Base-by-base conservation (phyloP, 2,888 invertebrate genomes). In the Gymnocheta viridis region DNA sequence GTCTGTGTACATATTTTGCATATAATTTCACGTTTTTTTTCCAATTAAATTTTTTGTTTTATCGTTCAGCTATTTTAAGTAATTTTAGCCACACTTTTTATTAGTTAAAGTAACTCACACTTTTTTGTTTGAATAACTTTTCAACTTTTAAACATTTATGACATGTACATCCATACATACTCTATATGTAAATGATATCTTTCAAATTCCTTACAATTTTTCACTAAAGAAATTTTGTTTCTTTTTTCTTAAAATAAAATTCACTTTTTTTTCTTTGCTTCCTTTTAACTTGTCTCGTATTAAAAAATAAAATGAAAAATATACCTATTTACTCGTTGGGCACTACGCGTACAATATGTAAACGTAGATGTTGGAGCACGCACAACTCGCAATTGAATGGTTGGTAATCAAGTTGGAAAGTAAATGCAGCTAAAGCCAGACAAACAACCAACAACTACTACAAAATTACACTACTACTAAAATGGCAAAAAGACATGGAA, bases 291-390 rank as follows among this genome's bases (percentile, higher is more conserved):
- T 82, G 70, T 78, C 72, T 72, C 66, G 77, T 77, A 69, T 77
- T 58, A 72, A 78, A 79, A 56, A 41, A 35, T 60, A 73, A 56
- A 74, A 56, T 32, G 27, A 54, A 51, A 79, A 54, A 78, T 49
- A 64, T 70, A 49, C 29, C 24, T 47, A 54, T 67, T 58, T 32
- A 35, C 54, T 79, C 56, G 79, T 58, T 66, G 60, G 44, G 56
- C 73, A 80, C 62, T 80, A 82, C 76, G 74, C 85, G 82, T 74
- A 73, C 76, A 38, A 82, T 49, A 66, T 51, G 56, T 62, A 41
- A 86, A 82, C 88, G 81, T 86, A 87, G 86, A 87, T 88, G 87
- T 87, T 88, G 86, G 85, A 86, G 88, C 86, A 86, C 87, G 88
- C 86, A 86, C 87, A 87, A 86, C 84, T 82, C 76, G 87, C 86